Percentiles rank a stretch among this genome's conserved stretches.
Evolutionary conservation across 2,113 vertebrate species (phyloP).

Genomic region (Sardina pilchardus): DNA sequence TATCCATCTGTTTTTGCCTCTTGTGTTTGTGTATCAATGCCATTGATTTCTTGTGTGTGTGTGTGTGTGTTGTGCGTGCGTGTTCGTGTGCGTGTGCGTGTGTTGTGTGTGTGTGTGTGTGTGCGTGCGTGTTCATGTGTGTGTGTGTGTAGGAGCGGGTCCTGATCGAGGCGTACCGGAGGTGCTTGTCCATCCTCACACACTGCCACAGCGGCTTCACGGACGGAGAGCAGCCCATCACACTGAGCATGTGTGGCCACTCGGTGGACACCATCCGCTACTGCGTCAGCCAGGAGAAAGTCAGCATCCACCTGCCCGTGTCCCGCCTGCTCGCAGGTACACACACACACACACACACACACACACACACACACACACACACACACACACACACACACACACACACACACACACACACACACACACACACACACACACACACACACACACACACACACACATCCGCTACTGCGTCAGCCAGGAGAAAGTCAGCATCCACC

Average conservation of each 20-base stretch:
- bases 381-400: background rate
- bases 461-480: no score
- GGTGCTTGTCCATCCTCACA: slow-evolving; percentile 83
- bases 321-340: slow-evolving; percentile 96
- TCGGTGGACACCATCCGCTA: slow-evolving; percentile 93
- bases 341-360: slow-evolving; percentile 33
- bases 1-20: background rate
- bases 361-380: background rate
- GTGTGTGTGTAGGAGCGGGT: slow-evolving; percentile 80
- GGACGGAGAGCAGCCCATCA: slow-evolving; percentile 92
- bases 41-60: background rate
- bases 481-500: no score
- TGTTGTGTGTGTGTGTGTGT: slow-evolving; percentile 22
- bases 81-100: slow-evolving; percentile 29
- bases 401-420: background rate
- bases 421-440: no score
- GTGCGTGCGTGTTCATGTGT: background rate
- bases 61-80: slow-evolving; percentile 22
- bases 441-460: no score
- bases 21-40: background rate
- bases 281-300: slow-evolving; percentile 95
- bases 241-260: slow-evolving; percentile 88
- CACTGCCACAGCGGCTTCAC: slow-evolving; percentile 88
- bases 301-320: slow-evolving; percentile 96
- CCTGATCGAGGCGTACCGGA: slow-evolving; percentile 92